Evolutionary conservation across 2,888 invertebrate species (phyloP), one percentile per base, ranked within the genome.

Genomic region (Caenorhabditis japonica): DNA sequence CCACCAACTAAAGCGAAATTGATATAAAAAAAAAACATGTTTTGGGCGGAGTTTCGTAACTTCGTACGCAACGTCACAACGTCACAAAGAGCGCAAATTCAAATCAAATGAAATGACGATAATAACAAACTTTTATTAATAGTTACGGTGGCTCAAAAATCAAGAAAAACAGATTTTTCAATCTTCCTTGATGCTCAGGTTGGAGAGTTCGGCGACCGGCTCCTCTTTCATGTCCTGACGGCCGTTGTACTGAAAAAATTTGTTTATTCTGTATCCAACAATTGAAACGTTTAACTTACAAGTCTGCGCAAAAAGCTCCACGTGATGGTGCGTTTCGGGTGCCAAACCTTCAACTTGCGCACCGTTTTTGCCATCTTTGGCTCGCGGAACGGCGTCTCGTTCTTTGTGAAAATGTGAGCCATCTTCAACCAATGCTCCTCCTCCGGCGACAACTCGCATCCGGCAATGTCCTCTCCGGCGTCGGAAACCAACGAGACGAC

Each of bases 301-400:
- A 66, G 36, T 52, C 68, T 51, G 17, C 68, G 68, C 19, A 68
- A 51, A 17, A 68, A 59, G 43, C 21, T 59, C 58, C 58, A 68
- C 27, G 58, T 44, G 3, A 58, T 44, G 10, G 27, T 21, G 12
- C 68, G 44, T 59, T 19, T 58, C 43, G 68, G 59, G 38, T 46
- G 43, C 58, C 58, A 58, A 12, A 43, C 43, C 44, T 56, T 58
- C 46, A 68, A 21, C 21, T 53, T 68, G 3, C 68, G 68, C 4
- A 46, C 68, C 0, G 51, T 56, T 4, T 38, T 53, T 27, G 46
- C n/a, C 47, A 49, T 66, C 30, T 66, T 56, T n/a, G 52, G 36
- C 36, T 44, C 59, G 17, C 39, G 41, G 53, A 60, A 69, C 47
- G 69, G 59, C 39, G 53, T 60, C 49, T 69, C 69, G n/a, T 33